These are phyloP conservation scores for Drosophila neonasuta DNA, from an alignment of 2,888 invertebrate genomes.

Conservation along the genomic window DNA sequence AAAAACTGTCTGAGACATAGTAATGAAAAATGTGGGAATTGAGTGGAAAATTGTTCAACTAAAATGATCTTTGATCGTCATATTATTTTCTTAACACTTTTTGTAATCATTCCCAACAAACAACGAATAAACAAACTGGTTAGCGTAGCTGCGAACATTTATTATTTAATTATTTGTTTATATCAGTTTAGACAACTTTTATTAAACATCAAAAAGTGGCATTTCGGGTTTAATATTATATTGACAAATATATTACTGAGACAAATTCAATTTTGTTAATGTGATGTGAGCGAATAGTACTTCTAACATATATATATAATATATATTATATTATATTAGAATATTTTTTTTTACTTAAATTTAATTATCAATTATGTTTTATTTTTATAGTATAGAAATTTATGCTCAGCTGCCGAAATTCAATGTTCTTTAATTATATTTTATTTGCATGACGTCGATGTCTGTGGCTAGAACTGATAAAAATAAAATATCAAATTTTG, in stretches of 20 bases:
- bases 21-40: not conserved
- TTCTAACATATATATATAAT: too few species aligned
- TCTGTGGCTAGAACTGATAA: too few species aligned
- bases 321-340: too few species aligned
- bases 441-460: not conserved
- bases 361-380: not conserved
- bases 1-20: not conserved
- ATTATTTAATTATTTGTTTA: not conserved
- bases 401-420: not conserved
- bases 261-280: not conserved
- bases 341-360: too few species aligned
- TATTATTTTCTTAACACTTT: not conserved
- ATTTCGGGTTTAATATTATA: not conserved
- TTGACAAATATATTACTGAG: not conserved
- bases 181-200: not conserved
- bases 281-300: too few species aligned
- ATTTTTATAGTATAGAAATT: not conserved
- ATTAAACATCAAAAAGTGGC: not conserved
- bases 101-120: not conserved
- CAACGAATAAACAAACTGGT: not conserved
- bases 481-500: too few species aligned
- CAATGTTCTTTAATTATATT: not conserved
- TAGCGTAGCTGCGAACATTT: not conserved
- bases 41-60: not conserved
- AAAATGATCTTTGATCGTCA: constrained; percentile 4